Base-by-base conservation (phyloP, 2,888 invertebrate species). In the Notodonta ziczac region DNA sequence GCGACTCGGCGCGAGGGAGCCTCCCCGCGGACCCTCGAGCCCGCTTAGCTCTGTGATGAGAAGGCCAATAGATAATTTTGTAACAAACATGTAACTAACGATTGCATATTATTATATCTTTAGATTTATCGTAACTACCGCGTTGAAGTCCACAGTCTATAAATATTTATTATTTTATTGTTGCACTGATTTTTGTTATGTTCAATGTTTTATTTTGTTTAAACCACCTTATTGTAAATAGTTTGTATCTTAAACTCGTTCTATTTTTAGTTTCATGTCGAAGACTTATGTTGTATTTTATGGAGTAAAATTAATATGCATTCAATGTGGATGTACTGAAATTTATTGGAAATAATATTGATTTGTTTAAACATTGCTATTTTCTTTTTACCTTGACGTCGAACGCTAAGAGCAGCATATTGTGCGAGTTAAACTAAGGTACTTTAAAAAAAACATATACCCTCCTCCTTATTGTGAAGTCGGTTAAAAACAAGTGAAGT, bases 261-360 rank as follows among this genome's bases (percentile, higher is more conserved):
- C 84, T 85, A 86, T 74, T 75, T 90, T 91, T 92, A 89, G 85
- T 89, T 91, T 89, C 80, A 82, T 78, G 87, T 90, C 88, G 88
- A 88, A 87, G 90, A 88, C 84, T 88, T 90, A 88, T 88, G 88
- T 91, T 92, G 83, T 89, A 89, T 89, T 88, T 84, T 86, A 86
- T 87, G 79, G 74, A 76, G 70, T 70, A 88, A 86, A 88, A 79
- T 80, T 86, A 86, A 86, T 85, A 84, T 83, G 82, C 91, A 90
- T 92, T 93, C 91, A 85, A 87, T 87, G 90, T 91, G 92, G 91
- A 91, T 92, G 93, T 91, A 91, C 91, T 90, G 92, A 93, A 92
- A 83, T 91, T 91, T 91, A 93, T 90, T 91, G 91, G 87, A 92
- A 93, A 93, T 93, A 93, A 93, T 93, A 93, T 93, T 91, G 93